Evolutionary conservation across 2,113 vertebrate genomes (phyloP), one percentile per base, ranked within the genome.

Genomic region (Chroicocephalus ridibundus): DNA sequence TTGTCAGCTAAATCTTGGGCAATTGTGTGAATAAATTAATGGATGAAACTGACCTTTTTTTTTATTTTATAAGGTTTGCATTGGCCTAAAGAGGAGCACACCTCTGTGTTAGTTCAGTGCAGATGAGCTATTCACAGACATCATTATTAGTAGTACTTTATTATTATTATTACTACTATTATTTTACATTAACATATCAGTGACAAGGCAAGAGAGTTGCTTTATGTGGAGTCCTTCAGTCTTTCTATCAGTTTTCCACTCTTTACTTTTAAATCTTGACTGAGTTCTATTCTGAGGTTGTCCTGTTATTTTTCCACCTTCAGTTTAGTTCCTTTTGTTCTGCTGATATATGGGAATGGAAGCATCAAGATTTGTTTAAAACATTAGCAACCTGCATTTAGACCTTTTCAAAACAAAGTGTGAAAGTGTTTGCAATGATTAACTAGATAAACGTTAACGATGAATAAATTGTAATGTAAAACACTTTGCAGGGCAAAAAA

Each of bases 1-100:
- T 91, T 95, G 95, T 95, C 87, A 93, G 91, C 95, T 91, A 55
- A 71, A 91, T 86, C 82, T 82, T 32, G 60, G 71, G 74, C 71
- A 90, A 60, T 38, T 77, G 32, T 83, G 42, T 91, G 91, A 95
- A 93, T 95, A 94, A 86, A 96, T 83, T 94, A 95, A 80, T 40
- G 32, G 52, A 47, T 80, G 57, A 66, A 91, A 80, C 20, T n/a
- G 84, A 66, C 38, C 12, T 64, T 88, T 88, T 49, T 49, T 34
- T 58, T 46, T 8, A 36, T 58, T 75, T 57, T 17, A 0, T 9
- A 52, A 79, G 44, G 61, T 94, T 76, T 74, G 6, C 10, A 0
- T 25, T 7, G 9, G 32, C 2, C 3, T 54, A 27, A 65, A 72
- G 55, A 87, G 44, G 13, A 78, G 52, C 36, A n/a, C 34, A 7